Evolutionary conservation across 2,888 invertebrate species (phyloP).

Genomic region (Lapara coniferarum): DNA sequence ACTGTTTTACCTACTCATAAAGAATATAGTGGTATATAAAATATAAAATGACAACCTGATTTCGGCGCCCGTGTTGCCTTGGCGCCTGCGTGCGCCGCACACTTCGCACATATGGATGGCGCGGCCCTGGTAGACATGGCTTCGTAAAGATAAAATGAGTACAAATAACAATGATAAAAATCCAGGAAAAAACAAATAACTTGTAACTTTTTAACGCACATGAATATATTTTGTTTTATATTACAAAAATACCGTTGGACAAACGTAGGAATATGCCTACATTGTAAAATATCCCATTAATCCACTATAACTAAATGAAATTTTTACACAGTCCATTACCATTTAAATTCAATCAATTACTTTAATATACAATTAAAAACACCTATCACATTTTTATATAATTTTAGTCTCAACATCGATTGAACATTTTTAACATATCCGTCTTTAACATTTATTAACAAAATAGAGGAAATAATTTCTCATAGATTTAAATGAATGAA

Average conservation of each 20-base stretch:
- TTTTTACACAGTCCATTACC: conserved; percentile 33
- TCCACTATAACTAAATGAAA: conserved; percentile 41
- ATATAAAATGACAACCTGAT: too few species aligned
- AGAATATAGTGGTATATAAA: too few species aligned
- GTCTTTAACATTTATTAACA: conserved; percentile 25
- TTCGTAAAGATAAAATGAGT: too few species aligned
- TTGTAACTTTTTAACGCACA: conserved; percentile 43
- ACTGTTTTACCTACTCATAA: too few species aligned
- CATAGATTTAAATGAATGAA: conserved; percentile 33
- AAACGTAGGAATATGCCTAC: conserved; percentile 61
- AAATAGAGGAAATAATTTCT: conserved; percentile 32
- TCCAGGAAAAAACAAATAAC: conserved; percentile 22
- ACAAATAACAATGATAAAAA: too few species aligned
- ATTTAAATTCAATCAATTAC: conserved; percentile 42
- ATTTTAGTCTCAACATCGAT: conserved; percentile 68
- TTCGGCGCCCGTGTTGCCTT: too few species aligned
- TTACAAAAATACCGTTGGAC: conserved; percentile 64
- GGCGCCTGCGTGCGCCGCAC: too few species aligned
- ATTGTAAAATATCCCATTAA: conserved; percentile 39
- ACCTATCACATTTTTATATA: conserved; percentile 66
- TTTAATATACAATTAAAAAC: conserved; percentile 58
- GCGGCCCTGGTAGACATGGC: too few species aligned
- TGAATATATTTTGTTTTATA: conserved; percentile 40
- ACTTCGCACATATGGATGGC: too few species aligned
- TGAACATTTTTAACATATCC: conserved; percentile 47